Base-by-base conservation (phyloP, 2,888 invertebrate genomes). In the Nemotelus pantherinus region DNA sequence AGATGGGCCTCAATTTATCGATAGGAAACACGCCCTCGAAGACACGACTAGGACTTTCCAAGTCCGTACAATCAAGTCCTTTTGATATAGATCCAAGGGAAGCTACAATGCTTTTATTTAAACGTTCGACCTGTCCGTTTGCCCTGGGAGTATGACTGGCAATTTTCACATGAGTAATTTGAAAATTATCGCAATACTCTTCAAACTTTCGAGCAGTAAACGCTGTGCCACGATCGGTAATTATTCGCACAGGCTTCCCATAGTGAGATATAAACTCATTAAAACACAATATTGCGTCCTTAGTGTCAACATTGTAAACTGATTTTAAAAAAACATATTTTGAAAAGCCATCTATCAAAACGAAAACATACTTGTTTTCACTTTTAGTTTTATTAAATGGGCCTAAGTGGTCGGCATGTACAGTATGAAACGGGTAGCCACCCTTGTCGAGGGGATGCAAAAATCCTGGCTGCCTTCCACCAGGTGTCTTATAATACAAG, bases 171-270 rank as follows among this genome's bases (percentile, higher is more conserved):
- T 82, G 82, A 53, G 77, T 57, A 6, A 82, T 81, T 1, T 71
- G 67, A 44, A 72, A 65, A 9, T 77, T 57, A 6, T 70, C 55
- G 68, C 77, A 79, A 44, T 81, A 80, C 3, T 76, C 47, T 70
- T 79, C 74, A 68, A 81, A 81, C 39, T 43, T 50, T 6, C 77
- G 48, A 1, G 81, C 77, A 2, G 79, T 80, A 76, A 77, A 82
- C 2, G 81, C 81, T 0, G 81, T 79, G 2, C 81, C 80, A 48
- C 80, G 74, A 78, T 82, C 81, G 4, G 79, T 77, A 63, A 82
- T 80, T 6, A 82, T 71, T 60, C 80, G 65, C 50, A 70, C 75
- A 43, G 81, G 81, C 47, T 76, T 80, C 5, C 81, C 80, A 64
- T 81, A 81, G 79, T 81, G 63, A n/a, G 79, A 6, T 3, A 82